These are phyloP conservation scores for Labrus mixtus DNA, from an alignment of 2,113 vertebrate genomes.

Conservation along the genomic window DNA sequence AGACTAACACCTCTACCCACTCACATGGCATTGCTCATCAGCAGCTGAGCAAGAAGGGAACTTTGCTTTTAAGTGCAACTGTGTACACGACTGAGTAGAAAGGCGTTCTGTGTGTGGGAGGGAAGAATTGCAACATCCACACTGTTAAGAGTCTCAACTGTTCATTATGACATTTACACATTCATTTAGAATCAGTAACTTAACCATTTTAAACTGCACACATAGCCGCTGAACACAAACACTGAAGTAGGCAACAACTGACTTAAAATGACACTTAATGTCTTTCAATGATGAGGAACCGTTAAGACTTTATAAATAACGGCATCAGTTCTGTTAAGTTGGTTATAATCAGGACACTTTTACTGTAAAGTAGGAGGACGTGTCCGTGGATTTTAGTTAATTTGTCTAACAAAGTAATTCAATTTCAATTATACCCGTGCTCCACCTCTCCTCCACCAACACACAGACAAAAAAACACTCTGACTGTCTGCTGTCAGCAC, in stretches of 20 bases:
- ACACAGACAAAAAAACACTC: conserved; percentile 9
- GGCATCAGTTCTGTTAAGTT: background rate
- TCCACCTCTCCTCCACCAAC: background rate
- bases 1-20: conserved; percentile 33
- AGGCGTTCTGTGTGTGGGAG: conserved; percentile 14
- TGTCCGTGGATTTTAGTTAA: background rate
- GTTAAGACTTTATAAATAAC: conserved; percentile 2
- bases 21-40: conserved; percentile 30
- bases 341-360: background rate
- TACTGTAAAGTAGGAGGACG: background rate
- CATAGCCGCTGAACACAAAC: background rate
- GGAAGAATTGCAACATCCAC: conserved; percentile 4
- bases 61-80: conserved; percentile 17
- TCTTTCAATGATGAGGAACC: background rate
- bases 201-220: background rate
- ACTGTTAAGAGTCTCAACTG: background rate
- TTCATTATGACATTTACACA: conserved; percentile 2
- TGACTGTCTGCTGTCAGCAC: conserved; percentile 21
- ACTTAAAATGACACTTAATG: background rate
- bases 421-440: background rate
- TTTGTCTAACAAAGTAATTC: background rate
- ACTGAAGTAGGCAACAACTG: background rate
- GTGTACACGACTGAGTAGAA: background rate
- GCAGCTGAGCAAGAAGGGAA: conserved; percentile 20
- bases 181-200: background rate